A percentile compares a stretch with the other conserved stretches of the same genome.
Conservation (phyloP, 2,113 vertebrate species). For the Tinamus guttatus region DNA sequence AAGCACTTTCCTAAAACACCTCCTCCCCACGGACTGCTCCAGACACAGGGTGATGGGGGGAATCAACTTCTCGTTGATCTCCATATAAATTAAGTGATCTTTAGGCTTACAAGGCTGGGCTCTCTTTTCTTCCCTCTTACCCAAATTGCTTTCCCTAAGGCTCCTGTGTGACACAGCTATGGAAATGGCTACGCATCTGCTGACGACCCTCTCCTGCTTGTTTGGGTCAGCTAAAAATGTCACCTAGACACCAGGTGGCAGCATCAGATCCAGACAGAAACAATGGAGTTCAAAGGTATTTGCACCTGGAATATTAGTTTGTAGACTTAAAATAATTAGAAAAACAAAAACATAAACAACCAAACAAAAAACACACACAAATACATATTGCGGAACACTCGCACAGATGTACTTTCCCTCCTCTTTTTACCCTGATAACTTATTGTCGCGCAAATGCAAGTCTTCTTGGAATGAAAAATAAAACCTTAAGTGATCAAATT, state of each 20-base stretch:
- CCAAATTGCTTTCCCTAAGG: not conserved
- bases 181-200: not conserved
- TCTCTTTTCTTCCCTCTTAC: not conserved
- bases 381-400: too few species aligned
- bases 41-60: not conserved
- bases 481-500: not conserved
- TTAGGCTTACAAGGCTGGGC: not conserved
- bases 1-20: too few species aligned
- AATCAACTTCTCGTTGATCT: not conserved
- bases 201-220: not conserved
- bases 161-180: rapidly evolving
- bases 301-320: not conserved
- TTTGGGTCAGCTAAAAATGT: not conserved
- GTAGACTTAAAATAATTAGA: not conserved
- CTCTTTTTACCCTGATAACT: not conserved
- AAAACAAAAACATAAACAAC: too few species aligned
- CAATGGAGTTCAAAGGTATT: not conserved
- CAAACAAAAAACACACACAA: too few species aligned
- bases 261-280: not conserved
- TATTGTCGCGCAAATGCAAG: not conserved
- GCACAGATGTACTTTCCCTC: not conserved
- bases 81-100: not conserved
- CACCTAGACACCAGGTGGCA: not conserved
- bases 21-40: not conserved
- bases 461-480: not conserved